Base-by-base conservation (phyloP, 2,888 invertebrate genomes). In the Apantesis nais region DNA sequence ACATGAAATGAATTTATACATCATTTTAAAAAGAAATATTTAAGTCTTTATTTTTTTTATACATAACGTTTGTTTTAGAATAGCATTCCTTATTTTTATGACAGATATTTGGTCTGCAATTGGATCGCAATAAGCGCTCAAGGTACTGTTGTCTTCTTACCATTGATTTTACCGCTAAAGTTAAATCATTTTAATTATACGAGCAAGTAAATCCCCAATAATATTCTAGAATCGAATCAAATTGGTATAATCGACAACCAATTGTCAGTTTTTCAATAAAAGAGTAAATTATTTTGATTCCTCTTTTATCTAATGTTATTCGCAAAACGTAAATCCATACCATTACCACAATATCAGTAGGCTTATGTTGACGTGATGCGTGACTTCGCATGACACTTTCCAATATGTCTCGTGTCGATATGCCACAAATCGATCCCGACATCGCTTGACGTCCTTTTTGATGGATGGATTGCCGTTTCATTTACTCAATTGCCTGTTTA, bases 321-420 rank as follows among this genome's bases (percentile, higher is more conserved):
- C 31, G 34, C n/a, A 22, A 34, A 64, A 14, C 16, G 58, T 41
- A 39, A 14, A 11, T 22, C 61, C 66, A 31, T 62, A 31, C 25
- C 73, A 71, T 73, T 70, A 72, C 58, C 66, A 73, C 70, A 78
- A 71, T 73, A 61, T 70, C 58, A 66, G 65, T 71, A 70, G 65
- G 75, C 71, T 66, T 73, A 63, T 71, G 79, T 79, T 84, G 80
- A 81, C 84, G 77, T 75, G 75, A 80, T 72, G 85, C 88, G 87
- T 88, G 89, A 86, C 89, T 86, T 76, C 77, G 88, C 88, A 88
- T 88, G 83, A 86, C 83, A 82, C 75, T 72, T 75, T 74, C 82
- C 85, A 84, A 87, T 85, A 85, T 83, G 85, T 85, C 83, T 81
- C 79, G 66, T 71, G 73, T 72, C 71, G 74, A 75, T 78, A 72